Evolutionary conservation across 2,113 vertebrate genomes (phyloP).

Genomic region (Laticauda colubrina): DNA sequence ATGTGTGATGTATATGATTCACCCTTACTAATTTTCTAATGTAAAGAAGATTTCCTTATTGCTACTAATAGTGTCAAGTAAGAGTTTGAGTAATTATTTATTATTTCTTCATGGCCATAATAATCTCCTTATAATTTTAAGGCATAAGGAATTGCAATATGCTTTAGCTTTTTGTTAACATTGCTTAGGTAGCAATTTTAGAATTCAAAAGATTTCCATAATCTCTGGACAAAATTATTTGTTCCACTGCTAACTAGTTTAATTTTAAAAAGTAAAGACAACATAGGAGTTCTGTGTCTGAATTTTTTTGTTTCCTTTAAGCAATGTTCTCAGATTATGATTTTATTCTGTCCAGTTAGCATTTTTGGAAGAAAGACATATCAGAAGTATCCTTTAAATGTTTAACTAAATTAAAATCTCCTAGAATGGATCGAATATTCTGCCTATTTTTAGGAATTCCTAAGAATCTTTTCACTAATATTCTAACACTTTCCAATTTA

Average conservation of each 20-base stretch:
- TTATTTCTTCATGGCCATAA: rapidly evolving
- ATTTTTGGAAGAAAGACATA: background rate
- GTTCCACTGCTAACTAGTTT: background rate
- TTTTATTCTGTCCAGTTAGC: background rate
- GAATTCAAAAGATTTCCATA: background rate
- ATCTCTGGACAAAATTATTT: background rate
- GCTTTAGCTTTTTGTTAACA: background rate
- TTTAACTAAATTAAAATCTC: background rate
- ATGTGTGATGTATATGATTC: background rate
- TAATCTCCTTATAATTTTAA: background rate
- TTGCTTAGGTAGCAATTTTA: background rate
- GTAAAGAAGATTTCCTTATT: rapidly evolving
- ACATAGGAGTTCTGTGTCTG: background rate
- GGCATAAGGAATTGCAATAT: background rate
- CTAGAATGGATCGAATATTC: rapidly evolving
- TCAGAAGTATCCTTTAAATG: rapidly evolving
- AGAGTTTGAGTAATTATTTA: background rate
- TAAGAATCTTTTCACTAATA: background rate
- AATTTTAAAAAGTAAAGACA: background rate
- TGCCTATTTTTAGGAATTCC: background rate
- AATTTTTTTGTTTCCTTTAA: background rate
- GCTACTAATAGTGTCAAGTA: rapidly evolving
- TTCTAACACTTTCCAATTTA: background rate
- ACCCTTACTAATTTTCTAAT: background rate
- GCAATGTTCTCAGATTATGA: background rate